Evolutionary conservation across 2,797 vertebrate species (phyloP).

Genomic region (Novumbra hubbsi): DNA sequence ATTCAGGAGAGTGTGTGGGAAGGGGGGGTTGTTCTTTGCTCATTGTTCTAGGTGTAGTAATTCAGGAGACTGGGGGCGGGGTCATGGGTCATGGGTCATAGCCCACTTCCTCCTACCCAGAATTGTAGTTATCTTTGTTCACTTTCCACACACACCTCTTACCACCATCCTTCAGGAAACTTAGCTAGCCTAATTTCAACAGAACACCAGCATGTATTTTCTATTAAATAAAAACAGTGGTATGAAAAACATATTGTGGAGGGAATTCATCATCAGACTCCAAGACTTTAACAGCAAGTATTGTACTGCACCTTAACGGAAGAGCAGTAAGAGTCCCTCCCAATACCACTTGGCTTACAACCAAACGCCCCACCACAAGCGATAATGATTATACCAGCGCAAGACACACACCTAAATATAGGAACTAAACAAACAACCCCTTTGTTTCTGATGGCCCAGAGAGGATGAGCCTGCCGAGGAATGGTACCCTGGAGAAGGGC

Average conservation of each 20-base stretch:
- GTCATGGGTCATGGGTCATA: slow-evolving; percentile 39
- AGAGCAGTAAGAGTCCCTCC: background rate
- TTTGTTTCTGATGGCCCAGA: slow-evolving; percentile 14
- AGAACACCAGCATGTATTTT: slow-evolving; percentile 9
- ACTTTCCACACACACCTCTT: slow-evolving; percentile 54
- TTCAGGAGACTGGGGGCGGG: slow-evolving; percentile 56
- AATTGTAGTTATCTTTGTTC: slow-evolving; percentile 60
- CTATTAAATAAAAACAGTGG: background rate
- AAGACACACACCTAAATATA: background rate
- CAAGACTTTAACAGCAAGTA: background rate
- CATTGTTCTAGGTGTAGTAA: slow-evolving; percentile 68
- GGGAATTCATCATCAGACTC: background rate
- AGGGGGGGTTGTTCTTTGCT: slow-evolving; percentile 37
- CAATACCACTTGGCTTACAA: background rate
- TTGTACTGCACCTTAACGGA: background rate
- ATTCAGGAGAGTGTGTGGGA: no score
- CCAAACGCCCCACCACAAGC: background rate
- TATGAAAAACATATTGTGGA: background rate
- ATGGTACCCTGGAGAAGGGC: slow-evolving; percentile 71
- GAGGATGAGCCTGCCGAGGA: slow-evolving; percentile 71
- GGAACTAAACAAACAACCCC: background rate
- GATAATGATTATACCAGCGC: background rate
- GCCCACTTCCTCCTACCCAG: slow-evolving; percentile 67
- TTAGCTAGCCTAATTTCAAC: slow-evolving; percentile 27
- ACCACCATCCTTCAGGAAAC: slow-evolving; percentile 42